Percentiles rank a stretch among this genome's conserved stretches.
phyloP scores from a whole-genome alignment of 2,888 invertebrate species.

The Stenodema calcarata region DNA sequence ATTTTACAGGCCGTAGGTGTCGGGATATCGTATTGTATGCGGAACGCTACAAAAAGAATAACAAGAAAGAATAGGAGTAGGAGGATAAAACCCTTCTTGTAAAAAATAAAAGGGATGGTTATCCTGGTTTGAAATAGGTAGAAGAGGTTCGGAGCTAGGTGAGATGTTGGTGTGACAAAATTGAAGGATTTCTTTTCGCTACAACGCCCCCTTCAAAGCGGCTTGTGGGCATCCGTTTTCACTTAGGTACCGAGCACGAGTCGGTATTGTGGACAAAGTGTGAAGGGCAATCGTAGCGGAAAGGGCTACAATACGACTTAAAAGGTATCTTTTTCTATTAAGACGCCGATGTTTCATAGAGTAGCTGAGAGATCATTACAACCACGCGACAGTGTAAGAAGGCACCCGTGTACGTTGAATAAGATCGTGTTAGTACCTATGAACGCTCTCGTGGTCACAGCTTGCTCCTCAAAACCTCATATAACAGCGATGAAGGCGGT shows the following conservation, averaged over 20 bases:
- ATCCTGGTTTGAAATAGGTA: not conserved
- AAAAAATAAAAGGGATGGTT: not conserved
- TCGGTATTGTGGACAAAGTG: not conserved
- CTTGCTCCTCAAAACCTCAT: not conserved
- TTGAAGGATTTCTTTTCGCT: slow-evolving; percentile 9
- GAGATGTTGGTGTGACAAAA: slow-evolving; percentile 35
- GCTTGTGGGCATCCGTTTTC: not conserved
- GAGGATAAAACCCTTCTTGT: not conserved
- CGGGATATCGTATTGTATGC: slow-evolving; percentile 1
- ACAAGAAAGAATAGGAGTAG: not conserved
- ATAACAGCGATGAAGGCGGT: no score
- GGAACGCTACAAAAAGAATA: slow-evolving; percentile 2
- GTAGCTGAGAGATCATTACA: not conserved
- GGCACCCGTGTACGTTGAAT: not conserved
- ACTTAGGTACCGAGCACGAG: slow-evolving; percentile 1
- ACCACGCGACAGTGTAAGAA: not conserved
- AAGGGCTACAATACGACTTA: not conserved
- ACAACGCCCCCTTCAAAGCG: slow-evolving; percentile 18
- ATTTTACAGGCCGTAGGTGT: slow-evolving; percentile 44
- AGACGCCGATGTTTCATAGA: not conserved
- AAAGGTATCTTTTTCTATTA: not conserved
- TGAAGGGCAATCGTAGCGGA: not conserved
- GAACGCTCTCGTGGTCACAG: not conserved
- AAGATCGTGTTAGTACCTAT: not conserved
- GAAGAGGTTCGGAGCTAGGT: slow-evolving; percentile 4